A percentile compares a stretch with the other conserved stretches of the same genome.
Conservation (phyloP, 1,140 invertebrate genomes). For the Coelopa frigida region DNA sequence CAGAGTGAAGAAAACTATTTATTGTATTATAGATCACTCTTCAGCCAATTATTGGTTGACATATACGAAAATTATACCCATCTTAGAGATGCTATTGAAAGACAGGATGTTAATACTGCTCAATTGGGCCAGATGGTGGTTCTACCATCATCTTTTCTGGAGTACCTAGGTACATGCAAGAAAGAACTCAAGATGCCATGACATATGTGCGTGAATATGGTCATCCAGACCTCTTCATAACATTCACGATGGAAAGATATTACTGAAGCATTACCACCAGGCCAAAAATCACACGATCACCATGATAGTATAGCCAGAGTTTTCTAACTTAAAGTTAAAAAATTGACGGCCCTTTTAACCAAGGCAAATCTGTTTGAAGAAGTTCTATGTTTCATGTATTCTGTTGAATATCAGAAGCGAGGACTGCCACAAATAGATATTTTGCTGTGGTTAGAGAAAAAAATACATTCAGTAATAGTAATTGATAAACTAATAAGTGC, state of each 20-base stretch:
- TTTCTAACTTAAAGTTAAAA: conserved; percentile 48
- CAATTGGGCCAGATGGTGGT: conserved; percentile 4
- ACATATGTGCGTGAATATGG: conserved; percentile 9
- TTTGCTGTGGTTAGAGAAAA: conserved; percentile 13
- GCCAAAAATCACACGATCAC: conserved; percentile 32
- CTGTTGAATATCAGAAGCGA: too few relatives aligned
- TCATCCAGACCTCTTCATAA: conserved; percentile 6
- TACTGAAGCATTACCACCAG: conserved; percentile 23
- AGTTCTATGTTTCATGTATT: too few relatives aligned
- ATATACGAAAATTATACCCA: conserved; percentile 3
- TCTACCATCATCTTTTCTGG: conserved; percentile 7
- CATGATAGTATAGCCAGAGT: conserved; percentile 44
- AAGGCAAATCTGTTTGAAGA: too few relatives aligned
- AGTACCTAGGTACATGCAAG: conserved; percentile 7
- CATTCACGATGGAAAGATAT: conserved; percentile 13
- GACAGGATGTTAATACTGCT: conserved; percentile 2
- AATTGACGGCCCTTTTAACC: too few relatives aligned
- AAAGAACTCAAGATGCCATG: conserved; percentile 12
- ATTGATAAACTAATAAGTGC: conserved; percentile 50
- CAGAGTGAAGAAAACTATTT: too few relatives aligned
- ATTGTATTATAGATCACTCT: too few relatives aligned
- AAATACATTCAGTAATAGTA: conserved; percentile 25
- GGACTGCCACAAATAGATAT: conserved; percentile 11
- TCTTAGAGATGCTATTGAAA: conserved; percentile 6
- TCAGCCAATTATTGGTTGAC: too few relatives aligned